A percentile compares a stretch with the other conserved stretches of the same genome.
Evolutionary conservation across 2,888 invertebrate species (phyloP).

Genomic region (Polyommatus iphigenia): DNA sequence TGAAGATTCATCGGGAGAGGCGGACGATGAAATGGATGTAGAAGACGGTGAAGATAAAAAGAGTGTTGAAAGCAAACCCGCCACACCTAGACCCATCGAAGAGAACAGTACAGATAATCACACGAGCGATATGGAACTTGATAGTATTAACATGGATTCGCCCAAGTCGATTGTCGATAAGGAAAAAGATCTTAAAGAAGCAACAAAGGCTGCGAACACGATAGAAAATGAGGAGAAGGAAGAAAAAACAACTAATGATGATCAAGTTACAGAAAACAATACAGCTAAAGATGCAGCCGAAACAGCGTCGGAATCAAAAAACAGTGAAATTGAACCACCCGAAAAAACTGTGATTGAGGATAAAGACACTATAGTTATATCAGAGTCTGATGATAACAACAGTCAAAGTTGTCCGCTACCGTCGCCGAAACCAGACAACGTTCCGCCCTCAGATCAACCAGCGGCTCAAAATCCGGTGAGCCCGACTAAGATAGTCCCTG

Average conservation of each 20-base stretch:
- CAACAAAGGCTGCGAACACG: conserved; percentile 32
- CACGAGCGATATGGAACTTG: conserved; percentile 76
- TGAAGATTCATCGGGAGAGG: conserved; percentile 83
- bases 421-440: conserved; percentile 63
- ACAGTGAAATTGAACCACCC: conserved; percentile 60
- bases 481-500: conserved; percentile 68
- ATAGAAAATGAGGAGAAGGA: conserved; percentile 50
- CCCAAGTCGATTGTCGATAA: conserved; percentile 69
- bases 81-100: conserved; percentile 60
- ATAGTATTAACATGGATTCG: conserved; percentile 74
- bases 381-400: conserved; percentile 74
- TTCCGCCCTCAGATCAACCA: conserved; percentile 58
- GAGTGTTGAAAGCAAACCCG: conserved; percentile 64
- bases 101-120: conserved; percentile 73
- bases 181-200: conserved; percentile 65
- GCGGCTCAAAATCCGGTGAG: conserved; percentile 64
- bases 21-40: conserved; percentile 84
- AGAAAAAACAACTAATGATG: conserved; percentile 42
- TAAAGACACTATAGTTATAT: conserved; percentile 73
- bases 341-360: conserved; percentile 60
- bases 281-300: conserved; percentile 49
- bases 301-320: conserved; percentile 52
- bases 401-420: conserved; percentile 74
- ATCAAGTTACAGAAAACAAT: conserved; percentile 46
- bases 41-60: conserved; percentile 77